Evolutionary conservation across 2,113 vertebrate species (phyloP).

Genomic region (Entelurus aequoreus): DNA sequence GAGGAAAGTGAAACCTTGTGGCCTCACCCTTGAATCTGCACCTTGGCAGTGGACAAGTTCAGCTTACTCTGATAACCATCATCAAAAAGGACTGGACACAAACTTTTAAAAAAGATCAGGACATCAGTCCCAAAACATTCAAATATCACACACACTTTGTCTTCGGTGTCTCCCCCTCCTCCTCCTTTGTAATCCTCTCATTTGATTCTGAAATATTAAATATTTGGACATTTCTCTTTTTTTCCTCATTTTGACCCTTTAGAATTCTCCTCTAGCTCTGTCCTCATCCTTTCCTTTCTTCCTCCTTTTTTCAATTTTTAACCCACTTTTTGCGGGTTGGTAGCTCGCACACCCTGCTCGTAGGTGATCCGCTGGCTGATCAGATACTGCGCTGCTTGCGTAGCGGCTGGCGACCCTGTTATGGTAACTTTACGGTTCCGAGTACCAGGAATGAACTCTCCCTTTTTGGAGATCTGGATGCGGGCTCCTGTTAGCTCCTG

Average conservation of each 20-base stretch:
- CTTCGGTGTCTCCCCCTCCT: conserved; percentile 68
- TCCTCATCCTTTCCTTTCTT: conserved; percentile 65
- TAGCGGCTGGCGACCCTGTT: conserved; percentile 89
- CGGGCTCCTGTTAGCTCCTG: conserved; percentile 93
- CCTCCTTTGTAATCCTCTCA: conserved; percentile 67
- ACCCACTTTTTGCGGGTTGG: conserved; percentile 94
- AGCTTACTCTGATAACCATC: conserved; percentile 70
- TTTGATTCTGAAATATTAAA: conserved; percentile 71
- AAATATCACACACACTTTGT: conserved; percentile 71
- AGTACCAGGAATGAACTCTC: conserved; percentile 93
- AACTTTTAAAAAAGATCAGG: conserved; percentile 76
- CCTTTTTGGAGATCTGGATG: conserved; percentile 97
- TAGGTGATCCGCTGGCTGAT: conserved; percentile 96
- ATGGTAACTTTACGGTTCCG: conserved; percentile 96
- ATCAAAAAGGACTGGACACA: conserved; percentile 68
- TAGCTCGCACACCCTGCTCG: conserved; percentile 91
- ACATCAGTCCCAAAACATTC: conserved; percentile 73
- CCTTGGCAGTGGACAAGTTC: conserved; percentile 74
- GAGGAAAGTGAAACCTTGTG: conserved; percentile 62
- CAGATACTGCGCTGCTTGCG: conserved; percentile 92
- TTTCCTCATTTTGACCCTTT: conserved; percentile 57
- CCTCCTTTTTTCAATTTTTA: conserved; percentile 67
- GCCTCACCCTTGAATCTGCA: conserved; percentile 66
- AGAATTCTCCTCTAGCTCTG: conserved; percentile 57
- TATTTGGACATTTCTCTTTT: conserved; percentile 68